phyloP scores from a whole-genome alignment of 2,888 invertebrate genomes.

The Drosophila helvetica region DNA sequence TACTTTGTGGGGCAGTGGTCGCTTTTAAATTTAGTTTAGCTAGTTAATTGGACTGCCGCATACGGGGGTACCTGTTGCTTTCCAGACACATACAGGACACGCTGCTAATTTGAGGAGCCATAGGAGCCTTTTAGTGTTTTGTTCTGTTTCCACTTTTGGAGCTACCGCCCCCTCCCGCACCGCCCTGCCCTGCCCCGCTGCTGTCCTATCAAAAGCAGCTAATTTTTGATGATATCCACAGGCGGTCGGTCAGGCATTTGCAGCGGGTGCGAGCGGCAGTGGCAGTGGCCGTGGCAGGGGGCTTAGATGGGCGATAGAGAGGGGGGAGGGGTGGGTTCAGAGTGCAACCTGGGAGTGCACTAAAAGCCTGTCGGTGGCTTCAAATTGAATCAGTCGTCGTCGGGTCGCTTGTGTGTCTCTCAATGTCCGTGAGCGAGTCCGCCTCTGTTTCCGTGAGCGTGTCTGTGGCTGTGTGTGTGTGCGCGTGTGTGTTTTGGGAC shows the following conservation, averaged over 20 bases:
- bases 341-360: slow-evolving; percentile 50
- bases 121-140: not conserved
- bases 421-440: not conserved
- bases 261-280: not conserved
- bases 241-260: slow-evolving; percentile 27
- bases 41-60: slow-evolving; percentile 66
- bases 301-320: not conserved
- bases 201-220: slow-evolving; percentile 65
- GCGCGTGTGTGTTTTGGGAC: slow-evolving; percentile 31
- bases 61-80: slow-evolving; percentile 63
- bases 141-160: not conserved
- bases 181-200: no score
- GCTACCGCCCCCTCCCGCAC: no score
- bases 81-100: not conserved
- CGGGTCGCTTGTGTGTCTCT: not conserved
- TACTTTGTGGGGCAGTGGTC: slow-evolving; percentile 27
- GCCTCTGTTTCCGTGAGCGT: slow-evolving; percentile 16
- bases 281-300: no score
- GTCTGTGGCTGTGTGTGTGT: slow-evolving; percentile 15
- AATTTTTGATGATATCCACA: slow-evolving; percentile 76
- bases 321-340: not conserved
- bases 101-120: not conserved
- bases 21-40: slow-evolving; percentile 34
- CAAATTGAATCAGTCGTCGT: slow-evolving; percentile 72
- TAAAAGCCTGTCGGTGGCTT: slow-evolving; percentile 77